Conservation (phyloP, 2,113 vertebrate genomes). For the Rutilus rutilus region DNA sequence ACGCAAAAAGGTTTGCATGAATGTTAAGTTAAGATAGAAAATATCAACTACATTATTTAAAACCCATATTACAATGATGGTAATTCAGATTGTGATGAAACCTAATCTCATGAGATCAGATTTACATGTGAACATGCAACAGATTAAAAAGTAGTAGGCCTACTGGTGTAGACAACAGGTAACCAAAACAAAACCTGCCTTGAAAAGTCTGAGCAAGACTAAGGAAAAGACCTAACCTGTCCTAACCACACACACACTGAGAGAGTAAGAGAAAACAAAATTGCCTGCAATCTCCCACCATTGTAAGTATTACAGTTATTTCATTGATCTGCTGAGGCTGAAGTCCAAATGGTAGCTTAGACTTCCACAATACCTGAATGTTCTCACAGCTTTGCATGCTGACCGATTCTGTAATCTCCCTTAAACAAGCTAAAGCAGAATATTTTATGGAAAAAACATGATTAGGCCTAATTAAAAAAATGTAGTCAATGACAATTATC, state of each 20-base stretch:
- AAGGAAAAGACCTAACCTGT: not conserved
- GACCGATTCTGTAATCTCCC: slow-evolving; percentile 72
- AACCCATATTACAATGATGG: not conserved
- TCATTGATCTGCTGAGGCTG: slow-evolving; percentile 3
- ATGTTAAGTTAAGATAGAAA: not conserved
- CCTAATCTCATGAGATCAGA: not conserved
- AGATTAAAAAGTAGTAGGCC: not conserved
- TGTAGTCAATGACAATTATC: not conserved
- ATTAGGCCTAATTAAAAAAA: not conserved
- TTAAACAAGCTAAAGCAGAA: slow-evolving; percentile 33
- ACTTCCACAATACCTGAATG: slow-evolving; percentile 46
- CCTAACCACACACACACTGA: slow-evolving; percentile 16
- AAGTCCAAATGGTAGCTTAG: slow-evolving; percentile 31
- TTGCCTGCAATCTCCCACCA: not conserved
- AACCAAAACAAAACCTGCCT: not conserved
- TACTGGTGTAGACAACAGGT: not conserved
- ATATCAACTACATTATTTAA: not conserved
- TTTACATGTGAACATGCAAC: not conserved
- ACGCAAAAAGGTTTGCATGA: not conserved
- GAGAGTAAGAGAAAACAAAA: slow-evolving; percentile 22
- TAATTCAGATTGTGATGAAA: not conserved
- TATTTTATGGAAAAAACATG: not conserved
- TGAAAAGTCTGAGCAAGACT: not conserved
- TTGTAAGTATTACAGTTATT: slow-evolving; percentile 15
- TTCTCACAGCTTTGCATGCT: slow-evolving; percentile 67